phyloP scores from a whole-genome alignment of 2,888 invertebrate species.

The Phengaris alcon region DNA sequence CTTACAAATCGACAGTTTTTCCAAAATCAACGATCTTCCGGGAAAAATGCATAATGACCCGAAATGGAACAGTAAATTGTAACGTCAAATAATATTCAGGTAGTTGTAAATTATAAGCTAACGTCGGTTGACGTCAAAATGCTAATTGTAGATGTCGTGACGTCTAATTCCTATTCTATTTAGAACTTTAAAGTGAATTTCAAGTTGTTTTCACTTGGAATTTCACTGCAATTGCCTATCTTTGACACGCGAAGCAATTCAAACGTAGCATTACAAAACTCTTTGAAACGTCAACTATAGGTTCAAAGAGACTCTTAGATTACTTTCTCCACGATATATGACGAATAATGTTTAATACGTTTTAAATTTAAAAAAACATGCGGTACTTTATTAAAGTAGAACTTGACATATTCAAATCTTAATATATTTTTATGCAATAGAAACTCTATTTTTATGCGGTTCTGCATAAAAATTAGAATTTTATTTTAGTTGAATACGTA shows the following conservation, averaged over 20 bases:
- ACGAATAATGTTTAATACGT: neutral
- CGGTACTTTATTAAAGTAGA: no score
- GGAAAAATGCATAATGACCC: neutral
- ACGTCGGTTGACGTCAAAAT: neutral
- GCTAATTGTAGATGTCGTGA: constrained; percentile 9
- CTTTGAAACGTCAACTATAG: neutral
- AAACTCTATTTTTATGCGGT: no score
- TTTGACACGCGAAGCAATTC: constrained; percentile 8
- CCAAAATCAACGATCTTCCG: no score
- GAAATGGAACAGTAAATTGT: neutral
- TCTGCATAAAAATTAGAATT: no score
- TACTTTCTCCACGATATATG: neutral
- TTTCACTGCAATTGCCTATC: neutral
- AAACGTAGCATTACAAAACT: constrained; percentile 8
- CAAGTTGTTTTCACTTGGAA: neutral
- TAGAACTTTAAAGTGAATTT: constrained; percentile 18
- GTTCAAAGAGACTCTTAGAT: constrained; percentile 30
- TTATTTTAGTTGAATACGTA: no score
- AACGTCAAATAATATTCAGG: neutral
- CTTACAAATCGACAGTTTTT: no score
- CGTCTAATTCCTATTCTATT: constrained; percentile 11
- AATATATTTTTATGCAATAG: no score
- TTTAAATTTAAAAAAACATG: neutral
- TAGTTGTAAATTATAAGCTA: neutral
- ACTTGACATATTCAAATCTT: no score